A percentile compares a stretch with the other conserved stretches of the same genome.
Evolutionary conservation across 2,113 vertebrate species (phyloP).

Genomic region (Aegithalos caudatus): DNA sequence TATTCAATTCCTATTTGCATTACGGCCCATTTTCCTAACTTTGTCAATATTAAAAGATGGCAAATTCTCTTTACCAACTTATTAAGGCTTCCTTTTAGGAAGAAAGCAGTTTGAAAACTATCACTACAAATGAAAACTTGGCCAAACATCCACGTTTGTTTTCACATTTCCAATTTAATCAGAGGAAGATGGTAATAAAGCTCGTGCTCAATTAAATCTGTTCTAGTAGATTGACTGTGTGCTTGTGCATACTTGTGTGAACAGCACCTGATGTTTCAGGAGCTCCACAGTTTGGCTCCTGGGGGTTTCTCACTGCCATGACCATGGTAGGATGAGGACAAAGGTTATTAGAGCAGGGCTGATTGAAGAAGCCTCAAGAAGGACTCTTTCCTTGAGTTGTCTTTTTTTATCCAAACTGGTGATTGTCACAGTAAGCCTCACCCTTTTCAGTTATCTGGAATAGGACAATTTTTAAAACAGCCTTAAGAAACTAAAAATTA

Average conservation of each 20-base stretch:
- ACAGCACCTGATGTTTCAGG: background rate
- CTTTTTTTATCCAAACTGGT: background rate
- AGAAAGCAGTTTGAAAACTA: background rate
- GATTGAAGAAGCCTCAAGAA: background rate
- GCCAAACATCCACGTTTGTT: background rate
- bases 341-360: background rate
- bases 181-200: background rate
- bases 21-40: background rate
- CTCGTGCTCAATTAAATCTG: background rate
- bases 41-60: background rate
- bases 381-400: background rate
- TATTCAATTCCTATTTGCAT: background rate
- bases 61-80: background rate
- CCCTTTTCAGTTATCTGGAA: background rate
- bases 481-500: background rate
- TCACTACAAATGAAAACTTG: background rate
- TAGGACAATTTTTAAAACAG: background rate
- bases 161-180: background rate
- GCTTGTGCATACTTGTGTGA: fast-evolving
- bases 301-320: background rate
- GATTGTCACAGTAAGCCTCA: background rate
- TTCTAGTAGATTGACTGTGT: background rate
- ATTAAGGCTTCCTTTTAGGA: background rate
- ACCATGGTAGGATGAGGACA: background rate
- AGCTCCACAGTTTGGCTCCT: background rate